A percentile compares a stretch with the other conserved stretches of the same genome.
Conservation (phyloP, 2,888 invertebrate species). For the Cenopis cana region DNA sequence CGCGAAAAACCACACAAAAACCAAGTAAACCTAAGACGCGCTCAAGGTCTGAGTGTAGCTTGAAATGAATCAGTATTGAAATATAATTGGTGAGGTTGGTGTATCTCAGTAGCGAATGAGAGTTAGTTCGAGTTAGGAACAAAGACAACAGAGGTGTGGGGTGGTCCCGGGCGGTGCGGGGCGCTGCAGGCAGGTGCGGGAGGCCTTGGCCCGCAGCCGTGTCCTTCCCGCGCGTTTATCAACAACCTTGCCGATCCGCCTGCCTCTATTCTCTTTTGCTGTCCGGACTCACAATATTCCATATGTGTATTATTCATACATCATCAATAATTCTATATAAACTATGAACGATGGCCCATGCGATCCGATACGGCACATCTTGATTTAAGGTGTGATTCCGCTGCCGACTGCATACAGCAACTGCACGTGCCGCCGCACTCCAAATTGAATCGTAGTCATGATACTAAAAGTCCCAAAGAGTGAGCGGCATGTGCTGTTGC, state of each 20-base stretch:
- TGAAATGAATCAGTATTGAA: not conserved
- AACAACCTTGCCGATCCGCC: constrained; percentile 65
- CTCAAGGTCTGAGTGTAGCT: constrained; percentile 4
- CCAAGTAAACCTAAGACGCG: not conserved
- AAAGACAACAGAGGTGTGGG: constrained; percentile 34
- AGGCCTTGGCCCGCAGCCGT: constrained; percentile 70
- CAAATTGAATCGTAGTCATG: no score
- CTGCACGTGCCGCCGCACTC: no score
- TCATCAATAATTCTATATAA: constrained; percentile 1
- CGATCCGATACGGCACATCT: no score
- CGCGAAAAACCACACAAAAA: constrained; percentile 5
- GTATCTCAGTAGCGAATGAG: constrained; percentile 15
- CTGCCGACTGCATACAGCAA: no score
- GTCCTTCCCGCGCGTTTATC: constrained; percentile 70
- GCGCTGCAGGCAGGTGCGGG: constrained; percentile 63
- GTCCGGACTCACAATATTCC: constrained; percentile 2
- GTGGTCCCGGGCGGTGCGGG: constrained; percentile 47
- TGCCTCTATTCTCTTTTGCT: constrained; percentile 14
- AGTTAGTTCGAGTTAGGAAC: constrained; percentile 37
- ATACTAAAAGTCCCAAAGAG: no score
- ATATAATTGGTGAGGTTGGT: constrained; percentile 2
- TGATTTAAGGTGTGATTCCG: no score
- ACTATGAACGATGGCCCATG: no score
- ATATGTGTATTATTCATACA: not conserved
- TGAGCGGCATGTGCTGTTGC: no score